Conservation (phyloP, 2,888 invertebrate genomes). For the Neoscelio sp. region DNA sequence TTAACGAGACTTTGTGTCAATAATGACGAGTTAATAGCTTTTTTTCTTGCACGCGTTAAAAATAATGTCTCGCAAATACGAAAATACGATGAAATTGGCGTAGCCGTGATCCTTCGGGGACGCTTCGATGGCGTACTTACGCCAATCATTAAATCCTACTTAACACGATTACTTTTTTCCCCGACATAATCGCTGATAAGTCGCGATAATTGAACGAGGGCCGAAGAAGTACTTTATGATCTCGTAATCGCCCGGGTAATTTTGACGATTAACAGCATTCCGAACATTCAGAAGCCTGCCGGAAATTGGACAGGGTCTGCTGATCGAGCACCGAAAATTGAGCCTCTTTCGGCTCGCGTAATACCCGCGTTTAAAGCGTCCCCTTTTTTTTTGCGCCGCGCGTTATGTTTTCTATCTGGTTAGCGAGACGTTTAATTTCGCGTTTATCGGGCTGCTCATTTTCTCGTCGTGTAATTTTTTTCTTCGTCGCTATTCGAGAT, state of each 20-base stretch:
- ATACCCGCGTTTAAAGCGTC: slow-evolving; percentile 29
- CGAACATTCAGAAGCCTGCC: slow-evolving; percentile 58
- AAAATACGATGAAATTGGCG: slow-evolving; percentile 57
- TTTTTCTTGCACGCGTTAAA: slow-evolving; percentile 60
- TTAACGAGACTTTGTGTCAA: slow-evolving; percentile 60
- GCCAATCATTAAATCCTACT: slow-evolving; percentile 61
- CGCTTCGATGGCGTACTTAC: slow-evolving; percentile 55
- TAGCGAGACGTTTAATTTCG: slow-evolving; percentile 22
- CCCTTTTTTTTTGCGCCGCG: slow-evolving; percentile 26
- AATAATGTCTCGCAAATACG: slow-evolving; percentile 64
- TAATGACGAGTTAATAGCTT: slow-evolving; percentile 62
- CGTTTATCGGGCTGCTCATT: slow-evolving; percentile 8
- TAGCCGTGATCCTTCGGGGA: slow-evolving; percentile 30
- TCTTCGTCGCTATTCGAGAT: slow-evolving; percentile 1
- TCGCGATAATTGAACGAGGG: slow-evolving; percentile 54
- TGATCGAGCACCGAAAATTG: slow-evolving; percentile 60
- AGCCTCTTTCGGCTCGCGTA: slow-evolving; percentile 28
- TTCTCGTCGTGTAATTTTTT: background rate
- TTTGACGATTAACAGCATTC: slow-evolving; percentile 64
- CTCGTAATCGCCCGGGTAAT: slow-evolving; percentile 61
- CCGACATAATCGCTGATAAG: slow-evolving; percentile 59
- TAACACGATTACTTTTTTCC: slow-evolving; percentile 61
- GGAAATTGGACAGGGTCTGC: slow-evolving; percentile 57
- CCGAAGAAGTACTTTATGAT: slow-evolving; percentile 58
- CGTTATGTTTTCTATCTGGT: slow-evolving; percentile 30